Evolutionary conservation across 1,140 invertebrate species (phyloP).

Genomic region (Scaptodrosophila lebanonensis): DNA sequence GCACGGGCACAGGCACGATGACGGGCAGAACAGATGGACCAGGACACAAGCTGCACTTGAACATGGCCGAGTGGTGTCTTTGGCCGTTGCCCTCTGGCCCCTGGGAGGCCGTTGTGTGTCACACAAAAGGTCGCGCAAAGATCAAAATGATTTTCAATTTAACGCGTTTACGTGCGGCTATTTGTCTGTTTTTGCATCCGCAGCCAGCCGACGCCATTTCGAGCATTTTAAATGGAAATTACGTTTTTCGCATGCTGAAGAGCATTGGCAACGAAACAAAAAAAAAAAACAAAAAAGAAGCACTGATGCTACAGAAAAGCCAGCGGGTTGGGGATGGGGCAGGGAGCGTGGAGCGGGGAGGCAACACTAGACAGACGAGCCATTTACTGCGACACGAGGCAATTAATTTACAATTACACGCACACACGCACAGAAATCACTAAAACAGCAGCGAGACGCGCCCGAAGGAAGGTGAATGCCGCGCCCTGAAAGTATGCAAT

Average conservation of each 20-base stretch:
- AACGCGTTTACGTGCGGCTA: slow-evolving; percentile 69
- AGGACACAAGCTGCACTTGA: slow-evolving; percentile 57
- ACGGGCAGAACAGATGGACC: too few species aligned
- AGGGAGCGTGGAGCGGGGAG: not conserved
- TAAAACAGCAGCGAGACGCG: not conserved
- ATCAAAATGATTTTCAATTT: slow-evolving; percentile 76
- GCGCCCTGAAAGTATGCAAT: slow-evolving; percentile 43
- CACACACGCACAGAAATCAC: slow-evolving; percentile 8
- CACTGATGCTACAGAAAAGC: too few species aligned
- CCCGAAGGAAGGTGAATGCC: not conserved
- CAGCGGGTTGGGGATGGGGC: too few species aligned
- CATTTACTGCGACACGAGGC: slow-evolving; percentile 9
- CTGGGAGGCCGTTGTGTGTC: slow-evolving; percentile 8
- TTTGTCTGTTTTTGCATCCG: slow-evolving; percentile 44
- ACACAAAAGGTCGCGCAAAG: slow-evolving; percentile 55
- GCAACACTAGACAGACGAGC: slow-evolving; percentile 1
- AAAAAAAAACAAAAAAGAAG: slow-evolving; percentile 12
- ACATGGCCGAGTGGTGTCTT: slow-evolving; percentile 2
- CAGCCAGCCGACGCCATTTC: not conserved
- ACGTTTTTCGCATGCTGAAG: slow-evolving; percentile 14
- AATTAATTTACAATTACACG: slow-evolving; percentile 66
- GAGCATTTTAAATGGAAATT: slow-evolving; percentile 40
- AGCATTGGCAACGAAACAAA: not conserved
- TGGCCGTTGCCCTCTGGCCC: slow-evolving; percentile 1
- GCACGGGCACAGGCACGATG: not conserved